Base-by-base conservation (phyloP, 2,888 invertebrate genomes). In the Drosophila pseudotalamancana region DNA sequence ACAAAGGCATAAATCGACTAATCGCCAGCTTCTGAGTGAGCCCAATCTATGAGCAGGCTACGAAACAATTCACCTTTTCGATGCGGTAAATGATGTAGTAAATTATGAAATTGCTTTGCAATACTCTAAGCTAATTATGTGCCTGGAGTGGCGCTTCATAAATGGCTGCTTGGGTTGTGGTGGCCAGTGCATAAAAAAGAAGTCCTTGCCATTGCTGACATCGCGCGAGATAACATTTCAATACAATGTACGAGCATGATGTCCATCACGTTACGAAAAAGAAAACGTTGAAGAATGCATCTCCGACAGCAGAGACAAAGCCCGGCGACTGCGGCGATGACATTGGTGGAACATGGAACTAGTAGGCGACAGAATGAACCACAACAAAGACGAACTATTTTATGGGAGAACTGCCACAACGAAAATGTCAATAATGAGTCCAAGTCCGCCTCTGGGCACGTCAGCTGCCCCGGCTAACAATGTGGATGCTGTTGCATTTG, bases 401-500 rank as follows among this genome's bases (percentile, higher is more conserved):
- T 29, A 46, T 46, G 53, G 25, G 25, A 27, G 25, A 23, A 19
- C 12, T 35, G 9, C 35, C 46, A 32, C 34, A 53, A 12, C 37
- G 29, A 60, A 60, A 31, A 62, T 32, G 60, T 48, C 74, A 69
- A 69, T 70, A 61, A 54, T 62, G 40, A 61, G 43, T 32, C 23
- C 21, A 19, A 45, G 39, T 35, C 18, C 14, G 54, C 25, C 46
- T 34, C 35, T 31, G 39, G 12, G 12, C 43, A 39, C 35, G 18
- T 18, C 43, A 57, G 53, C 29, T 59, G 62, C 46, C 34, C 32
- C 37, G 43, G 9, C 34, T 50, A 46, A 60, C 48, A 48, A 67
- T 57, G 55, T 53, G 48, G 67, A 66, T 71, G 81, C 87, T 81
- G 87, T 85, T 82, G 87, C 85, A 78, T 70, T 68, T 68, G 46